Percentiles rank a stretch among this genome's conserved stretches.
Evolutionary conservation across 2,888 invertebrate genomes (phyloP).

Genomic region (Volucella inanis): DNA sequence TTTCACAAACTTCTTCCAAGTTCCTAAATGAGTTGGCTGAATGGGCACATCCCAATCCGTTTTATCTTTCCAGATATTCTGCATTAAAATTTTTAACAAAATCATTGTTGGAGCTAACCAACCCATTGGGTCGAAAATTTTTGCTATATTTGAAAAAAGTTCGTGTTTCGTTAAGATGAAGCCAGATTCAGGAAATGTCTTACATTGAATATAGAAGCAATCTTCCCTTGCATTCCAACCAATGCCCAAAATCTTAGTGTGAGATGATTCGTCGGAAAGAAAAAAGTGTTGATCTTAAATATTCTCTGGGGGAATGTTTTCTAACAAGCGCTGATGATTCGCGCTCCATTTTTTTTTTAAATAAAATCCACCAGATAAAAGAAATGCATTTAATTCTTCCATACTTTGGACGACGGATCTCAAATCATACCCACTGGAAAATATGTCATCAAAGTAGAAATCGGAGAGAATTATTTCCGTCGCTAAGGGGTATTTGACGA

Average conservation of each 20-base stretch:
- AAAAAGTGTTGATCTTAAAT: slow-evolving; percentile 19
- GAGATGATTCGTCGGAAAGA: background rate
- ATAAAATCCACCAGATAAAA: slow-evolving; percentile 20
- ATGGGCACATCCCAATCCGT: slow-evolving; percentile 52
- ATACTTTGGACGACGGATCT: background rate
- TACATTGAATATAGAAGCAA: slow-evolving; percentile 39
- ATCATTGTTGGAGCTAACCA: slow-evolving; percentile 61
- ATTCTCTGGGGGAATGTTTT: slow-evolving; percentile 7
- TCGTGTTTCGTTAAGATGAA: slow-evolving; percentile 53
- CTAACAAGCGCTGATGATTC: slow-evolving; percentile 22
- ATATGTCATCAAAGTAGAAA: no score
- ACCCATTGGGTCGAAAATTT: slow-evolving; percentile 59
- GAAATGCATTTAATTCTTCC: slow-evolving; percentile 6
- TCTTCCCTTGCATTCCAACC: slow-evolving; percentile 63
- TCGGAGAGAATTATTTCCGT: no score
- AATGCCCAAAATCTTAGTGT: slow-evolving; percentile 58
- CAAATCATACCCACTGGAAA: background rate
- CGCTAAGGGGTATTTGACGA: slow-evolving; percentile 76
- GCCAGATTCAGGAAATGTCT: background rate
- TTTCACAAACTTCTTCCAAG: slow-evolving; percentile 8
- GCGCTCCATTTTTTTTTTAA: slow-evolving; percentile 43
- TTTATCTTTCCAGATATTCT: slow-evolving; percentile 61
- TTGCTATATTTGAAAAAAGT: slow-evolving; percentile 61
- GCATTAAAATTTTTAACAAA: slow-evolving; percentile 57
- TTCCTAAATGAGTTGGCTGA: background rate